These are phyloP conservation scores for Erethizon dorsatum DNA, from an alignment of 2,797 vertebrate species.

Conservation along the genomic window DNA sequence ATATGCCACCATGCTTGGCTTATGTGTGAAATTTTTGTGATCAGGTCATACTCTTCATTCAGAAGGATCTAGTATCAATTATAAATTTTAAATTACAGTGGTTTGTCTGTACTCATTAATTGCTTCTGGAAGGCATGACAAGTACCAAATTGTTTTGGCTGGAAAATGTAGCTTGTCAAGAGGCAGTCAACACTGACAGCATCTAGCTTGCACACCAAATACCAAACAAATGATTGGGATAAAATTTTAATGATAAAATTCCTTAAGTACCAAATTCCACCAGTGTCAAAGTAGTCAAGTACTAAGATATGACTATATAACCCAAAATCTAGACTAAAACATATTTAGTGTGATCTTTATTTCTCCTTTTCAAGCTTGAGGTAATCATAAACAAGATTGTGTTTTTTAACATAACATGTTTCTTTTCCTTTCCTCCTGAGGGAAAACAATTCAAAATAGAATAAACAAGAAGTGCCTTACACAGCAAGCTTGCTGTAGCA, in stretches of 20 bases:
- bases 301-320: background rate
- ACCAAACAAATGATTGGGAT: background rate
- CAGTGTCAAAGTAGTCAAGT: background rate
- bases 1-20: background rate
- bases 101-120: background rate
- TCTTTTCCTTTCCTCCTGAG: background rate
- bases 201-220: background rate
- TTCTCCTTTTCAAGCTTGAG: background rate
- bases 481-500: background rate
- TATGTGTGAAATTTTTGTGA: background rate
- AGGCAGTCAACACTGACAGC: background rate
- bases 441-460: constrained; percentile 2
- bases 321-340: background rate
- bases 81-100: background rate
- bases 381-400: constrained; percentile 9
- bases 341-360: background rate
- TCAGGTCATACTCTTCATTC: constrained; percentile 1
- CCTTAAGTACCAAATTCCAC: background rate
- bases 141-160: background rate
- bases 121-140: background rate
- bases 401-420: background rate
- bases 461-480: background rate
- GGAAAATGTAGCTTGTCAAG: background rate
- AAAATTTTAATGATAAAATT: background rate
- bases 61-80: background rate